Evolutionary conservation across 2,113 vertebrate genomes (phyloP), one percentile per base, ranked within the genome.

Genomic region (Apaloderma vittatum): DNA sequence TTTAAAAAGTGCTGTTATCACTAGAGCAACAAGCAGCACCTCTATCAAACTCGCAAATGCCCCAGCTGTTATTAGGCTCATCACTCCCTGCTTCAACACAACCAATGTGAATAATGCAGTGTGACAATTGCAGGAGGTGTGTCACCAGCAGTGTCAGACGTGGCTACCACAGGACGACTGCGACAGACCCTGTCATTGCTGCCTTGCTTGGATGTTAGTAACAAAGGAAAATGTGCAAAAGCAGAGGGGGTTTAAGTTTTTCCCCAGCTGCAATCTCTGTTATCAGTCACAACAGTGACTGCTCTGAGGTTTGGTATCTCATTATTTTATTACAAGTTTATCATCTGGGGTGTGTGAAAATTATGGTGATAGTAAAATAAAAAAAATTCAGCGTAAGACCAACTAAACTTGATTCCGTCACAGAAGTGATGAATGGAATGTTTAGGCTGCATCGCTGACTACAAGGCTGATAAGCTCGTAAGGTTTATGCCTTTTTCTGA

Each of bases 111-210:
- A 57, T 57, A 72, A 90, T 10, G 8, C 15, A 63, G 29, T 23
- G 48, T n/a, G 66, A 3, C 21, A 87, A 59, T 0, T 32, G 48
- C 46, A 94, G 48, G 80, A 86, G 27, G 9, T n/a, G 9, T 22
- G 32, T 16, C 36, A 49, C 16, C 7, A 43, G 54, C 30, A 84
- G 40, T 10, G 22, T 2, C 1, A 59, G 57, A 46, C 3, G 2
- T 9, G 74, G 86, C 72, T 62, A 77, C 19, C 51, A 54, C n/a
- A 65, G 27, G 27, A 80, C 22, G 27, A 40, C n/a, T 16, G 24
- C 21, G 59, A 78, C 1, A 2, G 1, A 85, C 8, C 2, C 23
- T n/a, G 12, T 7, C 15, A 1, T 1, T 27, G 29, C 9, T 40
- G 51, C 15, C 24, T 55, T 5, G 3, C 63, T 48, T 48, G 6